Evolutionary conservation across 2,797 vertebrate species (phyloP).

Genomic region (Falco naumanni): DNA sequence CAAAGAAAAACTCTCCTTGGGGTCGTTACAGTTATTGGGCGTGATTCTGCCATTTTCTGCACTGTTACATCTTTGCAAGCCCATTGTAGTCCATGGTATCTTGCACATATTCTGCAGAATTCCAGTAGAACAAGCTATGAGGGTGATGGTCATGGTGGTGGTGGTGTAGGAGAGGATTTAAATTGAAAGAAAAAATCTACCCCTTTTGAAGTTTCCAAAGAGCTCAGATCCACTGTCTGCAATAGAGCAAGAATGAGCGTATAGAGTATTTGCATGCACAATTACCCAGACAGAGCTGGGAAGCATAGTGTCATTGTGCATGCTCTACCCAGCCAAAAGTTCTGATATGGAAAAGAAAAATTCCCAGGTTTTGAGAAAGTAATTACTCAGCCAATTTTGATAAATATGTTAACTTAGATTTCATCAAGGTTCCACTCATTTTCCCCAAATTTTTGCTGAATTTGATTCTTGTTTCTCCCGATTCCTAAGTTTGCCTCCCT

Average conservation of each 20-base stretch:
- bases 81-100: background rate
- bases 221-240: background rate
- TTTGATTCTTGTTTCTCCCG: background rate
- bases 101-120: background rate
- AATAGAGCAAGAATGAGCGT: background rate
- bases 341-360: background rate
- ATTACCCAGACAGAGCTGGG: background rate
- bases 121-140: background rate
- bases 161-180: too few species aligned
- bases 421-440: background rate
- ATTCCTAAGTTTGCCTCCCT: background rate
- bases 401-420: background rate
- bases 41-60: background rate
- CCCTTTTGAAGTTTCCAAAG: background rate
- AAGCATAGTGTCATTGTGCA: background rate
- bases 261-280: background rate
- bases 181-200: too few species aligned
- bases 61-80: background rate
- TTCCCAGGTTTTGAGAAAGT: background rate
- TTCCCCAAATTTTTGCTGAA: background rate
- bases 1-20: background rate
- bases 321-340: background rate
- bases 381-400: background rate
- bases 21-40: background rate
- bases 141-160: too few species aligned